Evolutionary conservation across 2,113 vertebrate genomes (phyloP), one percentile per base, ranked within the genome.

Genomic region (Sinocyclocheilus anophthalmus): DNA sequence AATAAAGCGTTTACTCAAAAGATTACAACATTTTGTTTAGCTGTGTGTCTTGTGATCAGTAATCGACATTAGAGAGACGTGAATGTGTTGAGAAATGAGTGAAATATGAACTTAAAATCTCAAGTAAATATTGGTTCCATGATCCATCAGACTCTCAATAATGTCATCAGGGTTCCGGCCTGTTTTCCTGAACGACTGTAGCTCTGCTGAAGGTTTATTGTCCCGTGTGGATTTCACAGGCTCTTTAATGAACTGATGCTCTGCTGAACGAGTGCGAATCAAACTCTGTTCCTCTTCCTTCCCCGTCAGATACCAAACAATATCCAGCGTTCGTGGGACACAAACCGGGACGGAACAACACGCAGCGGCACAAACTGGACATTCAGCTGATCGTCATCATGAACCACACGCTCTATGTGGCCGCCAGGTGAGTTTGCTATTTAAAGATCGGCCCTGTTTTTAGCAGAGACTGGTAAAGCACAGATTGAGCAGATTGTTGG

Each of bases 241-340:
- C 39, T 42, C 39, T 42, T 1, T 37, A 37, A 20, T 70, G 14
- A 37, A 16, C n/a, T 24, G n/a, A 63, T 24, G 1, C 1, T 63
- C 30, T 30, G 30, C 30, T 30, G 30, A 30, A 30, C 30, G 33
- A 37, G 33, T 39, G 59, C 1, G 11, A 65, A 26, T 26, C 1
- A 65, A 65, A 65, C 61, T 26, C 0, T 65, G 13, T 33, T 14
- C 30, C 20, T 1, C 20, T 59, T 59, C 20, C n/a, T 65, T 70
- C 67, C 3, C 42, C 0, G 20, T 12, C 96, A 99, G 98, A 98
- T 94, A 99, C 98, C 89, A 99, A 96, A 95, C 98, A 99, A 93
- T 99, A 99, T 95, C 98, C 97, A 33, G 97, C 96, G 76, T 99
- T 99, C 91, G 97, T 99, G 92, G 98, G 98, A 92, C 98, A 99